Conservation (phyloP, 2,797 vertebrate genomes). For the Xyrichtys novacula region DNA sequence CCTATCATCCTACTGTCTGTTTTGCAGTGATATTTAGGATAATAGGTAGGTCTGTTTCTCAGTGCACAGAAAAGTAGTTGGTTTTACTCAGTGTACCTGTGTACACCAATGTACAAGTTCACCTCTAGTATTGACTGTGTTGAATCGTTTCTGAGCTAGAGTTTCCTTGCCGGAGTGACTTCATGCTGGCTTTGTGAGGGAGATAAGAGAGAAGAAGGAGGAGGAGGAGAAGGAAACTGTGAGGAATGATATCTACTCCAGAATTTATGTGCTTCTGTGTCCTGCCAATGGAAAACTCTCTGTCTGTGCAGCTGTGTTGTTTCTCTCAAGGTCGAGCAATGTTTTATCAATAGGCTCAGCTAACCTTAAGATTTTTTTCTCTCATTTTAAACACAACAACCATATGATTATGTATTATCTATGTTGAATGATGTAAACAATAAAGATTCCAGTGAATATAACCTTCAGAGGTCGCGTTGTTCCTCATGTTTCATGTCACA, state of each 20-base stretch:
- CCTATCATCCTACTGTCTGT: slow-evolving; percentile 65
- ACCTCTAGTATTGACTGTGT: slow-evolving; percentile 70
- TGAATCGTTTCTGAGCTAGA: slow-evolving; percentile 80
- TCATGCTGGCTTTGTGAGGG: slow-evolving; percentile 32
- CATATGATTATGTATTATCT: slow-evolving; percentile 80
- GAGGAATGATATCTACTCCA: slow-evolving; percentile 71
- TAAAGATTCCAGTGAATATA: slow-evolving; percentile 83
- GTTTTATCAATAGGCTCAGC: slow-evolving; percentile 70
- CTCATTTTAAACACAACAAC: slow-evolving; percentile 69
- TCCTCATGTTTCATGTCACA: slow-evolving; percentile 9
- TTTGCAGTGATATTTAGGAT: slow-evolving; percentile 71
- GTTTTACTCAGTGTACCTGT: slow-evolving; percentile 67
- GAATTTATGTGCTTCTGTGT: slow-evolving; percentile 88
- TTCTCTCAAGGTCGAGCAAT: slow-evolving; percentile 80
- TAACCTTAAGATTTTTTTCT: slow-evolving; percentile 56
- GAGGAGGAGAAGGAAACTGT: slow-evolving; percentile 50
- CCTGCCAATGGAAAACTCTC: slow-evolving; percentile 77
- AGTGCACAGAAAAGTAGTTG: slow-evolving; percentile 62
- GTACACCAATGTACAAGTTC: slow-evolving; percentile 66
- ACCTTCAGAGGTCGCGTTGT: slow-evolving; percentile 13
- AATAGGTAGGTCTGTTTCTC: slow-evolving; percentile 63
- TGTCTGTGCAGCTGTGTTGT: slow-evolving; percentile 87
- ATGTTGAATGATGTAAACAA: slow-evolving; percentile 87
- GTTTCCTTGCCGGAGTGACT: slow-evolving; percentile 68
- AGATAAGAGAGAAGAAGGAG: slow-evolving; percentile 64